These are phyloP conservation scores for Calcarius lapponicus DNA, from an alignment of 2,797 vertebrate species.

Conservation along the genomic window DNA sequence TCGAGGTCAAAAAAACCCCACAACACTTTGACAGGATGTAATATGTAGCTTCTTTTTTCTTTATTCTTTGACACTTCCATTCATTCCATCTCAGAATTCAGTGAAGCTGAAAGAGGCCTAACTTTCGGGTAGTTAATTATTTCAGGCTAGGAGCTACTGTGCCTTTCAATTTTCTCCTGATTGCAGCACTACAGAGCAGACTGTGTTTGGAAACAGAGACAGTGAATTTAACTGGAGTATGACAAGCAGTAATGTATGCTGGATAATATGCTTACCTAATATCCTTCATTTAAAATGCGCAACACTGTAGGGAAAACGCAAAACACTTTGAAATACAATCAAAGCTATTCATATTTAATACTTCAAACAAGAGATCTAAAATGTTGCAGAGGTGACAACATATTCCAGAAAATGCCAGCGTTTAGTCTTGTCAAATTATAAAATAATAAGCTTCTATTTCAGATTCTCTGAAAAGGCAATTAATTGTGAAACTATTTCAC, in stretches of 20 bases:
- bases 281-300: slow-evolving; percentile 25
- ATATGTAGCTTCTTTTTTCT: neutral
- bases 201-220: neutral
- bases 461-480: slow-evolving; percentile 18
- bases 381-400: slow-evolving; percentile 3
- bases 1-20: neutral
- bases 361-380: slow-evolving; percentile 23
- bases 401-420: slow-evolving; percentile 9
- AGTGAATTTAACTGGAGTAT: neutral
- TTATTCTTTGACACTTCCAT: neutral
- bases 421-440: slow-evolving; percentile 37
- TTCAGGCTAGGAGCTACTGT: neutral
- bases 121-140: neutral
- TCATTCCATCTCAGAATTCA: neutral
- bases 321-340: slow-evolving; percentile 45
- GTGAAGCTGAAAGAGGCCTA: neutral
- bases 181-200: neutral
- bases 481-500: slow-evolving; percentile 29
- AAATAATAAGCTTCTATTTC: slow-evolving; percentile 24
- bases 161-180: neutral
- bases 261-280: neutral
- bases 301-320: neutral
- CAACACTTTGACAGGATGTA: neutral
- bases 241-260: slow-evolving; percentile 1
- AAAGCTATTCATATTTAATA: slow-evolving; percentile 38